phyloP scores from a whole-genome alignment of 2,888 invertebrate species.

The Venustoraphidia nigricollis region DNA sequence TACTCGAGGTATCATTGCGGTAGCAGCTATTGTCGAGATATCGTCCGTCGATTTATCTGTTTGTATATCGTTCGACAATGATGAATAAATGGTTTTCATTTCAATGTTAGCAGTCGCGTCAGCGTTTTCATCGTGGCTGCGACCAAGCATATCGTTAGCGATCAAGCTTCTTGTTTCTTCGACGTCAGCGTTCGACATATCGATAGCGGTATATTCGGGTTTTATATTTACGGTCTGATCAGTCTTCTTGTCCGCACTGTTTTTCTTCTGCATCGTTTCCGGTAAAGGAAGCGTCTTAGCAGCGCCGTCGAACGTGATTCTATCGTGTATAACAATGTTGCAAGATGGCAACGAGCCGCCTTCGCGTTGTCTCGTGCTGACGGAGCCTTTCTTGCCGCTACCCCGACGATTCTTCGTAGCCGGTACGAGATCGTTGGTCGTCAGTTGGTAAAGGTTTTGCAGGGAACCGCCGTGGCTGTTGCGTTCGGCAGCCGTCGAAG shows the following conservation, averaged over 20 bases:
- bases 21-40: slow-evolving; percentile 1
- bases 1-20: slow-evolving; percentile 9
- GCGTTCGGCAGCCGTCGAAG: slow-evolving; percentile 17
- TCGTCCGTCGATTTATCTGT: neutral
- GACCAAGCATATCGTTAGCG: slow-evolving; percentile 21
- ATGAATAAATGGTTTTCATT: neutral
- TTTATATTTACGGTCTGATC: slow-evolving; percentile 1
- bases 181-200: slow-evolving; percentile 4
- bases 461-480: slow-evolving; percentile 39
- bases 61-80: neutral
- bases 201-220: slow-evolving; percentile 7
- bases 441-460: slow-evolving; percentile 31
- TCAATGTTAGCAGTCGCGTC: neutral
- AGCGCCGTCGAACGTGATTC: slow-evolving; percentile 1
- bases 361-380: slow-evolving; percentile 37
- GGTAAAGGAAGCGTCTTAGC: too few relatives aligned
- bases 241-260: neutral
- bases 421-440: neutral
- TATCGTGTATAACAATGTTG: slow-evolving; percentile 1
- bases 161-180: slow-evolving; percentile 21
- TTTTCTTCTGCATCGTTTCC: too few relatives aligned
- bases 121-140: slow-evolving; percentile 14
- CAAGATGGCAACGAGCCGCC: slow-evolving; percentile 40
- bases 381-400: slow-evolving; percentile 16
- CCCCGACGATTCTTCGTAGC: neutral